Base-by-base conservation (phyloP, 2,888 invertebrate genomes). In the Agriotes lineatus region DNA sequence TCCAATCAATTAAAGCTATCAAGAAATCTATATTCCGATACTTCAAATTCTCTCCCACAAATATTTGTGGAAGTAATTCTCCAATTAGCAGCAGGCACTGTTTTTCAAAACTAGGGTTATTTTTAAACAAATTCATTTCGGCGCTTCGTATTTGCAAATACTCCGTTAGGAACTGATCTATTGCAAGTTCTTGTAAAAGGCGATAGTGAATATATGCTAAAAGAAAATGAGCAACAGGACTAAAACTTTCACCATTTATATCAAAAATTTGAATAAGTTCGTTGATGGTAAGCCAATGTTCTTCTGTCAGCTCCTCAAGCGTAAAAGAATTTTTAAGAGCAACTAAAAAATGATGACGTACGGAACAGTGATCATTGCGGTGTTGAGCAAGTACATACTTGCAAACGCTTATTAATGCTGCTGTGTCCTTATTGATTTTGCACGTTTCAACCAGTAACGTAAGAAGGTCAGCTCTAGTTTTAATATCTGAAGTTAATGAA, bases 221-320 rank as follows among this genome's bases (percentile, higher is more conserved):
- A 1, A 22, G 1, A 16, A 69, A 65, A 37, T 50, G 25, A 5
- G 39, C 7, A 1, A n/a, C 2, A n/a, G 19, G 3, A 57, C 25
- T 20, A 25, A 57, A 65, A n/a, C 9, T n/a, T 65, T 69, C 69
- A n/a, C 48, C 14, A 16, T 69, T 69, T 2, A 61, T 25, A n/a
- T 37, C 10, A 14, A 64, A 57, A 16, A 69, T 20, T 39, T 37
- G 9, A 0, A 69, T 50, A 1, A 69, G 35, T 14, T 69, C 69
- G n/a, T 61, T 56, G 10, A 69, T 45, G 2, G 18, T n/a, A 6
- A 10, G 39, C 69, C 69, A 69, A 44, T 61, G 61, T 30, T 54
- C 60, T 16, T 50, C 57, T 5, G 30, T 30, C 5, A 69, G 16
- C 3, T 39, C 18, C 2, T 54, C 14, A 7, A 61, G 30, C n/a